These are phyloP conservation scores for Aphelinus atriplicis DNA, from an alignment of 1,140 invertebrate genomes.

Conservation along the genomic window DNA sequence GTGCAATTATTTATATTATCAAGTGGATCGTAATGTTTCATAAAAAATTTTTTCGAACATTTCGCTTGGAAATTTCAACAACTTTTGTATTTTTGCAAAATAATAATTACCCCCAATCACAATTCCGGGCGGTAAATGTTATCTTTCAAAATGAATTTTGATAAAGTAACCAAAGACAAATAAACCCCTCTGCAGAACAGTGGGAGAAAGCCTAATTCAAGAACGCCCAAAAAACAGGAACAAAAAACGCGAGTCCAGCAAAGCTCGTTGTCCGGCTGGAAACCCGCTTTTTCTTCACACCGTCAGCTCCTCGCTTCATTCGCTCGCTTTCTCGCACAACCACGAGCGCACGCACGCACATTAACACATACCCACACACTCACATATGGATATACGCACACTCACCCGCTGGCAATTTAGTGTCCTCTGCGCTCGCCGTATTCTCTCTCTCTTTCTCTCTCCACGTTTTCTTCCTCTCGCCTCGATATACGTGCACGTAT, in stretches of 20 bases:
- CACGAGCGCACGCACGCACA: neutral
- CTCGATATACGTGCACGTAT: neutral
- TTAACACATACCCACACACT: neutral
- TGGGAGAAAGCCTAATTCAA: no score
- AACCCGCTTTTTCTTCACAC: slow-evolving; percentile 8
- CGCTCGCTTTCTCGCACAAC: neutral
- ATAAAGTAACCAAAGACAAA: no score
- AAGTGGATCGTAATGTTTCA: no score
- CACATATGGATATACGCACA: neutral
- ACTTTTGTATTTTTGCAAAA: no score
- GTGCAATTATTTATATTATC: no score
- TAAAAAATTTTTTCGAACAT: no score
- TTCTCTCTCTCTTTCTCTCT: neutral
- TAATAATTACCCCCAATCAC: no score
- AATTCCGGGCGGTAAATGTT: no score
- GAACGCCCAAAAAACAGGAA: no score
- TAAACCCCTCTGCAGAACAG: no score
- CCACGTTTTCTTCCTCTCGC: neutral
- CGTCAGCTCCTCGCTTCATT: neutral
- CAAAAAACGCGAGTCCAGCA: neutral
- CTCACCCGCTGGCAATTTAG: neutral
- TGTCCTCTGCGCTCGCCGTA: neutral
- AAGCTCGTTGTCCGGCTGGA: neutral
- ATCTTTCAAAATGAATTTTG: no score
- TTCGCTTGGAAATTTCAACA: no score